Evolutionary conservation across 2,113 vertebrate species (phyloP).

Genomic region (Erythrolamprus reginae): DNA sequence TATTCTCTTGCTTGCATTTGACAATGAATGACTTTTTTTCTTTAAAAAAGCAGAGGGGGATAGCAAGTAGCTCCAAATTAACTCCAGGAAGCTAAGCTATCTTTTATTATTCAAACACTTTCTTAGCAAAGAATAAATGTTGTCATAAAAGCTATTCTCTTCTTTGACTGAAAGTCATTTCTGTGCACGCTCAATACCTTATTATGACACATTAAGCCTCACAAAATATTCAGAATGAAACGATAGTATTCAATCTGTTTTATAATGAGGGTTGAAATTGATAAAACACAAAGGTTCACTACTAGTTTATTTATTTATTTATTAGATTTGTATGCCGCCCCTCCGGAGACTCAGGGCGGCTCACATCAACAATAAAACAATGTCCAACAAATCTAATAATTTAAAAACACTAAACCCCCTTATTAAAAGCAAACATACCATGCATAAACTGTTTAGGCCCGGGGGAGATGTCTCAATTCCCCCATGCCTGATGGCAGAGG

Average conservation of each 20-base stretch:
- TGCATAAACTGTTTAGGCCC: too few species aligned
- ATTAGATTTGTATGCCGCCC: too few species aligned
- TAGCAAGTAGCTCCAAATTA: not conserved
- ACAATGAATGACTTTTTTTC: not conserved
- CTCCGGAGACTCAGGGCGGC: too few species aligned
- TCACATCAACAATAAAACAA: too few species aligned
- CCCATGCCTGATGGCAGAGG: too few species aligned
- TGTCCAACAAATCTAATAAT: too few species aligned
- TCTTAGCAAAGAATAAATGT: conserved; percentile 9
- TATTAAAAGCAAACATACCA: too few species aligned
- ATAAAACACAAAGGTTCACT: not conserved
- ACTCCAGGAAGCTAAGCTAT: not conserved
- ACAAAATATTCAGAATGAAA: not conserved
- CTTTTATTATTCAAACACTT: conserved; percentile 14
- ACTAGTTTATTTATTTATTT: too few species aligned
- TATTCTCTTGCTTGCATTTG: not conserved
- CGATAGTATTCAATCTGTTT: not conserved
- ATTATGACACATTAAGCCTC: not conserved
- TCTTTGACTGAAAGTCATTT: conserved; percentile 26
- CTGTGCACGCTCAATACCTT: not conserved
- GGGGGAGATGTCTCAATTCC: too few species aligned
- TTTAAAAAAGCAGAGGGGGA: not conserved
- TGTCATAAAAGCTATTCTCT: not conserved
- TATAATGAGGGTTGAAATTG: not conserved
- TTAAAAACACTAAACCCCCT: too few species aligned